Base-by-base conservation (phyloP, 2,888 invertebrate genomes). In the Oxyteleia sp. region DNA sequence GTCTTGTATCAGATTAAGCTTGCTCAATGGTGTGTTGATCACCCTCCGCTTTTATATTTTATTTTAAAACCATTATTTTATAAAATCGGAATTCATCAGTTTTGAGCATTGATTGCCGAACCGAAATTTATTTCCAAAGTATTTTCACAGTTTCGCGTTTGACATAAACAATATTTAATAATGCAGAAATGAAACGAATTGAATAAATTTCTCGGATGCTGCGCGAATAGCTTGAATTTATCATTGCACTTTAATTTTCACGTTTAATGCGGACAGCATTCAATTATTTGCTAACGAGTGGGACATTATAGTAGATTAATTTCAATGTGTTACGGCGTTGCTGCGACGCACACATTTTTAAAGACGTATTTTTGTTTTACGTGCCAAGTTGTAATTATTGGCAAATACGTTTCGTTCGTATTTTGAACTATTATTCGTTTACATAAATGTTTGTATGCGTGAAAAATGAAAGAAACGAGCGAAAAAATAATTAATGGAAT, bases 101-200 rank as follows among this genome's bases (percentile, higher is more conserved):
- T 84, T 71, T 55, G 61, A 45, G 55, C 80, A 76, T 72, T 80
- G 84, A 84, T 84, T 84, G 84, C 76, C 63, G 75, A 53, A 68
- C 20, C 64, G 53, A 69, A 71, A 74, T 83, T 79, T 74, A 35
- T 74, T 79, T 75, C 51, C 74, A 79, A 74, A 74, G 59, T 78
- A 69, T 51, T 82, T 78, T 78, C 68, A 72, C 20, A 51, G 74
- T 23, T 45, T 69, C 69, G 41, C 63, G 74, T 69, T 74, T 79
- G 83, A 69, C 83, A 75, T 79, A 83, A 83, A 83, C 79, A 83
- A 75, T 75, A 71, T 83, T 83, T 71, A 69, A 83, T 83, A 69
- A 79, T 45, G 38, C 20, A 51, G 57, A 55, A 83, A 79, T 69
- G 74, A 74, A 79, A 79, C 69, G 83, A 79, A 83, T 83, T 79